Percentiles rank a stretch among this genome's conserved stretches.
Evolutionary conservation across 2,113 vertebrate species (phyloP).

Genomic region (Chauna torquata): DNA sequence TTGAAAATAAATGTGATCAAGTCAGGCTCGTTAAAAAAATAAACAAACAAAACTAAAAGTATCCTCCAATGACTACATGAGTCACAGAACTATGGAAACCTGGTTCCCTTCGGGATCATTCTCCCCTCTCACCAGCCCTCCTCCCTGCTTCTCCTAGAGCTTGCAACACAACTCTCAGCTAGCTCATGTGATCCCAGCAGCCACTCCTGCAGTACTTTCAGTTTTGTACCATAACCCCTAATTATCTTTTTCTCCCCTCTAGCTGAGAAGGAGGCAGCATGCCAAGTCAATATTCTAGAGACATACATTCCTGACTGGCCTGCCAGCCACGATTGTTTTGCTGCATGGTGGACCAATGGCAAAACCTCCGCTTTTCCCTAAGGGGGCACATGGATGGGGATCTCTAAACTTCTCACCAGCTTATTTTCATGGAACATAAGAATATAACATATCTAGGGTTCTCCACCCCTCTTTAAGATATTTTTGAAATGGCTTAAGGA

Average conservation of each 20-base stretch:
- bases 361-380: background rate
- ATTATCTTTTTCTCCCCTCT: background rate
- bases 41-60: background rate
- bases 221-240: background rate
- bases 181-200: background rate
- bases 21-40: background rate
- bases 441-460: background rate
- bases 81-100: background rate
- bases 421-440: background rate
- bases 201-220: background rate
- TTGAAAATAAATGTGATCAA: background rate
- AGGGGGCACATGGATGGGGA: background rate
- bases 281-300: background rate
- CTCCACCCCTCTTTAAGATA: background rate
- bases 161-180: background rate
- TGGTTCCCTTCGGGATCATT: background rate
- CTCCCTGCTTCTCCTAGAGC: background rate
- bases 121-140: background rate
- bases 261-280: background rate
- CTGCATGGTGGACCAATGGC: background rate
- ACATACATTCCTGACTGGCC: accelerated
- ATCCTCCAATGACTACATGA: background rate
- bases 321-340: background rate
- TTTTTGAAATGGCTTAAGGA: background rate
- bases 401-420: background rate